Evolutionary conservation across 2,888 invertebrate species (phyloP).

Genomic region (Rotaria sp.): DNA sequence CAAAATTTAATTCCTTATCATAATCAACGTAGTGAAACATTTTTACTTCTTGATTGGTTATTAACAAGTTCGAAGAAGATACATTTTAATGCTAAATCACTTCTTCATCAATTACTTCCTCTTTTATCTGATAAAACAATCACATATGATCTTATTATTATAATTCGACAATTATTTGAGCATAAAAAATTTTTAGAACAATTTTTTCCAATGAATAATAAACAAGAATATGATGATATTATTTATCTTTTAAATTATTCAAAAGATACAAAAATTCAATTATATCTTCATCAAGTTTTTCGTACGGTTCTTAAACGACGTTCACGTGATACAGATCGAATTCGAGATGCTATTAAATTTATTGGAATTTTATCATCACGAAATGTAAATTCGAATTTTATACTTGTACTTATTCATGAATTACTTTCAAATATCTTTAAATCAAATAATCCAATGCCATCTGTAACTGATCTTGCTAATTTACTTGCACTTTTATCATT

Average conservation of each 20-base stretch:
- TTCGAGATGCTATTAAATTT: background rate
- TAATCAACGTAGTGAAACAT: background rate
- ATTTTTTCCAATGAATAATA: background rate
- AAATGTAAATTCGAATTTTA: background rate
- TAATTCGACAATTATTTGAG: background rate
- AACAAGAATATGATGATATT: conserved; percentile 13
- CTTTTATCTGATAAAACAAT: background rate
- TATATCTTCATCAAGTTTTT: conserved; percentile 5
- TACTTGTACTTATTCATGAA: background rate
- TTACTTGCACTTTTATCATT: background rate
- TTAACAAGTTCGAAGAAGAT: background rate
- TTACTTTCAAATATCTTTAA: background rate
- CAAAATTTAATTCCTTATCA: background rate
- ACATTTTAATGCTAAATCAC: background rate
- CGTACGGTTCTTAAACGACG: background rate
- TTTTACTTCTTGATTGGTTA: background rate
- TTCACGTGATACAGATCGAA: background rate
- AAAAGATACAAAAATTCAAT: background rate
- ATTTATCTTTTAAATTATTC: background rate
- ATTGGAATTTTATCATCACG: background rate
- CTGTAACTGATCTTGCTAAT: background rate
- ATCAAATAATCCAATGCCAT: background rate
- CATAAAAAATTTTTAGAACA: background rate
- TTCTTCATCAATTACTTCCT: background rate
- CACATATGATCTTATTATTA: background rate